Evolutionary conservation across 2,113 vertebrate genomes (phyloP).

Genomic region (Hoplias malabaricus): DNA sequence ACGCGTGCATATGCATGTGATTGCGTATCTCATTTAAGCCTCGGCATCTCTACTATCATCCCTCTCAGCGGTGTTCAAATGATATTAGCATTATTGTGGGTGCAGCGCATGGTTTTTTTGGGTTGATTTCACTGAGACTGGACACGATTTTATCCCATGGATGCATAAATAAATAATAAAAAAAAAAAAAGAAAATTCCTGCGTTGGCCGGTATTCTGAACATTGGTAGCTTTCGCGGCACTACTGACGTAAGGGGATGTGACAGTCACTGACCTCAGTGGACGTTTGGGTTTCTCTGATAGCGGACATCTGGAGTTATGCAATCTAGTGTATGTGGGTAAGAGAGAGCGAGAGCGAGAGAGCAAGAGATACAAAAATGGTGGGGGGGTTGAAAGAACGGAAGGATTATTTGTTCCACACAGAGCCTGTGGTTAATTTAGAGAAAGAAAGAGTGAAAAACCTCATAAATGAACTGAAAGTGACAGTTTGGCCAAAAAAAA

Average conservation of each 20-base stretch:
- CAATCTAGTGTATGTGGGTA: background rate
- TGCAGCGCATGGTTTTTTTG: background rate
- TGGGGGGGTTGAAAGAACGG: background rate
- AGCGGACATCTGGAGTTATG: conserved; percentile 16
- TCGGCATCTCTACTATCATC: background rate
- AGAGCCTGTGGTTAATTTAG: conserved; percentile 25
- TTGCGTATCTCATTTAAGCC: background rate
- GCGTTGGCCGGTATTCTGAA: background rate
- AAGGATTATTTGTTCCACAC: conserved; percentile 6
- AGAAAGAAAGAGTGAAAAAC: conserved; percentile 32
- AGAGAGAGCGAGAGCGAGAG: background rate
- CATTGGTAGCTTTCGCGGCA: background rate
- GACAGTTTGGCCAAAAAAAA: no score
- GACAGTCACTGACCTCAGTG: conserved; percentile 19
- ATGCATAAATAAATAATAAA: background rate
- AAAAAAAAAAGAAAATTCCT: background rate
- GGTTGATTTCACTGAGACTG: conserved; percentile 20
- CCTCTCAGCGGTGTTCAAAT: background rate
- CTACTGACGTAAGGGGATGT: background rate
- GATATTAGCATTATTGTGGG: background rate
- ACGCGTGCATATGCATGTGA: background rate
- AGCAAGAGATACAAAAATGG: background rate
- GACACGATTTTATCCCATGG: background rate
- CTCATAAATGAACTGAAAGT: background rate
- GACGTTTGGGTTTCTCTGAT: conserved; percentile 26